These are phyloP conservation scores for Caenorhabditis afra DNA, from an alignment of 2,888 invertebrate species.

Conservation along the genomic window DNA sequence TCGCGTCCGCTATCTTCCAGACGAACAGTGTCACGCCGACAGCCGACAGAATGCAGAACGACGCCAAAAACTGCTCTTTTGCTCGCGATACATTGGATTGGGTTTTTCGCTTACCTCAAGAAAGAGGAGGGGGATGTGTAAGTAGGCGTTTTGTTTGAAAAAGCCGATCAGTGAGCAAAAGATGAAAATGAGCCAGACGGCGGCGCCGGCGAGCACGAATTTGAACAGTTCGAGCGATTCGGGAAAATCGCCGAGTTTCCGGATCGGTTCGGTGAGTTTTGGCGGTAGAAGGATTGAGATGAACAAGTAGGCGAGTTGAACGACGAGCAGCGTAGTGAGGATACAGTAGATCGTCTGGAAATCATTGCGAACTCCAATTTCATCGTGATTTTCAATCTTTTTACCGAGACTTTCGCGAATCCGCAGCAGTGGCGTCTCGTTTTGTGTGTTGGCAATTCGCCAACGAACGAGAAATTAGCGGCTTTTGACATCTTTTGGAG, in stretches of 20 bases:
- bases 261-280: too few relatives aligned
- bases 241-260: too few relatives aligned
- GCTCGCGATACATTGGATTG: not conserved
- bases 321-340: not conserved
- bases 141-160: too few relatives aligned
- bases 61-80: constrained; percentile 10
- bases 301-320: too few relatives aligned
- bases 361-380: not conserved
- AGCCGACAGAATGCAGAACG: constrained; percentile 14
- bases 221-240: too few relatives aligned
- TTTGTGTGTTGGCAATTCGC: constrained; percentile 16
- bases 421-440: constrained; percentile 32
- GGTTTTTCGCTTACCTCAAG: constrained; percentile 3
- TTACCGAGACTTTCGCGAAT: constrained; percentile 7
- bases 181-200: too few relatives aligned
- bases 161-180: too few relatives aligned
- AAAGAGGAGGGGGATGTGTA: not conserved
- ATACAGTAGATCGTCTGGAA: constrained; percentile 12
- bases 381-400: too few relatives aligned
- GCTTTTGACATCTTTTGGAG: constrained; percentile 27
- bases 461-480: constrained; percentile 30
- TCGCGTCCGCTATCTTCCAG: not conserved
- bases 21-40: constrained; percentile 1
- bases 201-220: too few relatives aligned
- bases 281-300: too few relatives aligned